Conservation (phyloP, 2,113 vertebrate species). For the Trachemys scripta region DNA sequence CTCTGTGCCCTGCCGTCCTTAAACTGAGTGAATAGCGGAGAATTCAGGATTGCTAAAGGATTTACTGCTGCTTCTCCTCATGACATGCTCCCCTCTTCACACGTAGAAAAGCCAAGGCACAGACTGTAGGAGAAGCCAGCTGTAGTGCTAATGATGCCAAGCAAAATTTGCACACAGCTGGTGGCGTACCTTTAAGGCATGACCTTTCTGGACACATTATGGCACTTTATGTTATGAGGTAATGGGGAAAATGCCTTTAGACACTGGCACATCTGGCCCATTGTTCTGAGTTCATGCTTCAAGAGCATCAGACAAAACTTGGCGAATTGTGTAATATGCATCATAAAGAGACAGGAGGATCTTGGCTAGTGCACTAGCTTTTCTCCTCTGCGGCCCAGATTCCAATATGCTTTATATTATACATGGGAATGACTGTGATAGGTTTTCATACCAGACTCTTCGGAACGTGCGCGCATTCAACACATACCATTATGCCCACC, state of each 20-base stretch:
- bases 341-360: rapidly evolving
- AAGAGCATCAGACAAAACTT: background rate
- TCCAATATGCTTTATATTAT: rapidly evolving
- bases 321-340: rapidly evolving
- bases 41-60: background rate
- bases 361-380: rapidly evolving
- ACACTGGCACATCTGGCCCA: rapidly evolving
- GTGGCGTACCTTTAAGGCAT: background rate
- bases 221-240: rapidly evolving
- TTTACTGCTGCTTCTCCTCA: background rate
- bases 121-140: background rate
- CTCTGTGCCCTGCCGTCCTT: rapidly evolving
- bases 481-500: background rate
- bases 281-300: rapidly evolving
- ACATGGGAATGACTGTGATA: rapidly evolving
- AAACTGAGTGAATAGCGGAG: rapidly evolving
- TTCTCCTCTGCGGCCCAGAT: rapidly evolving
- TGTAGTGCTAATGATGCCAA: background rate
- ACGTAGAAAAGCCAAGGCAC: background rate
- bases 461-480: background rate
- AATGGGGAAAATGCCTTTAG: rapidly evolving
- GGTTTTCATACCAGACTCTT: background rate
- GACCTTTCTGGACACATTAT: rapidly evolving
- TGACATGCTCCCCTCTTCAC: rapidly evolving
- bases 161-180: background rate